A percentile compares a stretch with the other conserved stretches of the same genome.
These are phyloP conservation scores for Arnoldichthys spilopterus DNA, from an alignment of 2,797 vertebrate species.

Conservation along the genomic window DNA sequence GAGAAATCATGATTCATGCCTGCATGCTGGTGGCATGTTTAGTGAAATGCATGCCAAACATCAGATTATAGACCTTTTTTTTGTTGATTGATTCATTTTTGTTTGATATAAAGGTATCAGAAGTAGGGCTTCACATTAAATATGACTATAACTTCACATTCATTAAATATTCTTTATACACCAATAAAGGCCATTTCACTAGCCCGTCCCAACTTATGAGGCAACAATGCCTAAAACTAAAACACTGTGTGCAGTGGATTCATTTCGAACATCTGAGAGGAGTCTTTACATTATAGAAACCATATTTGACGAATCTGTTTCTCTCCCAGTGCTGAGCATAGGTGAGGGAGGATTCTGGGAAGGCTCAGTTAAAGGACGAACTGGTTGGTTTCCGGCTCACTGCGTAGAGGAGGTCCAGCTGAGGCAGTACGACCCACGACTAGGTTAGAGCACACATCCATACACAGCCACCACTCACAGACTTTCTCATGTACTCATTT, in stretches of 20 bases:
- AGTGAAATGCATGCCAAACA: neutral
- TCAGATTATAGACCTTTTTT: constrained; percentile 3
- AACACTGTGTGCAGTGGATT: neutral
- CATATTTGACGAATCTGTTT: neutral
- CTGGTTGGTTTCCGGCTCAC: constrained; percentile 98
- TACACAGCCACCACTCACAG: constrained; percentile 16
- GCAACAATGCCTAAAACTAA: neutral
- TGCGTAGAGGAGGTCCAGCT: constrained; percentile 98
- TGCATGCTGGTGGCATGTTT: constrained; percentile 12
- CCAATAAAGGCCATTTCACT: neutral
- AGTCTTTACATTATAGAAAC: neutral
- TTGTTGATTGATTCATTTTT: too few species aligned
- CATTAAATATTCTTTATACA: neutral
- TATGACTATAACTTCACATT: neutral
- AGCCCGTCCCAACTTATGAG: neutral
- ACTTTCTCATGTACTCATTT: constrained; percentile 5
- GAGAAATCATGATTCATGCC: neutral
- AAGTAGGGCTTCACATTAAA: neutral
- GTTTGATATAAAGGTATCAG: neutral
- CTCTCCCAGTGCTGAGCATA: constrained; percentile 87
- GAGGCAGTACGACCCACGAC: constrained; percentile 91
- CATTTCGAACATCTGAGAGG: neutral
- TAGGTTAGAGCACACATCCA: constrained; percentile 78
- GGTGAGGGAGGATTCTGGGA: constrained; percentile 98
- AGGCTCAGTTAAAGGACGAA: constrained; percentile 92